Evolutionary conservation across 1,140 invertebrate genomes (phyloP).

Genomic region (Drosophila neocordata): DNA sequence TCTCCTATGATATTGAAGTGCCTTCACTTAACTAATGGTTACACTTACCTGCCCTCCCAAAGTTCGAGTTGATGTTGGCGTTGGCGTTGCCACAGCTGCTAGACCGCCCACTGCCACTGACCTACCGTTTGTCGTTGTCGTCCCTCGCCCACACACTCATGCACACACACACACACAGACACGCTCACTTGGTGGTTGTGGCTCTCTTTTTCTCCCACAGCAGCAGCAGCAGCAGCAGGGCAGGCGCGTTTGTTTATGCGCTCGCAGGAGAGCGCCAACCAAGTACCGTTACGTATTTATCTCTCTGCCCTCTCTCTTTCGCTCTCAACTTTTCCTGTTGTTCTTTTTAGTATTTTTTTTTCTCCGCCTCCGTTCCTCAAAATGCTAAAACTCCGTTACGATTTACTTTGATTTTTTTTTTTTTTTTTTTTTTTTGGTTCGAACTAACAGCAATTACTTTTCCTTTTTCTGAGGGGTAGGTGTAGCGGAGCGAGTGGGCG

Average conservation of each 20-base stretch:
- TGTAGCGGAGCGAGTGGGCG: neutral
- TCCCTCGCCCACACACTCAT: constrained; percentile 36
- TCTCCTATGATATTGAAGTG: constrained; percentile 2
- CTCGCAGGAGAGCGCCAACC: constrained; percentile 40
- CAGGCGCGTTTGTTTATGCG: constrained; percentile 40
- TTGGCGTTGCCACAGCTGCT: constrained; percentile 60
- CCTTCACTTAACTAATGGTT: neutral
- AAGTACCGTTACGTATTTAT: constrained; percentile 71
- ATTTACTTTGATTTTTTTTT: constrained; percentile 7
- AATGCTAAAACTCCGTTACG: constrained; percentile 8
- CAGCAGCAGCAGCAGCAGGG: constrained; percentile 17
- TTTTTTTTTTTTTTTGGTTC: neutral
- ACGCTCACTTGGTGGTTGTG: constrained; percentile 7
- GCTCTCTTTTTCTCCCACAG: constrained; percentile 19
- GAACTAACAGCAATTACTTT: constrained; percentile 7
- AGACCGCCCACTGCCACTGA: constrained; percentile 74
- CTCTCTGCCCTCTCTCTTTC: constrained; percentile 7
- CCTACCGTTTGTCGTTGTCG: constrained; percentile 43
- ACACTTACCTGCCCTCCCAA: constrained; percentile 73
- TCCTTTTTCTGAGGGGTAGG: neutral
- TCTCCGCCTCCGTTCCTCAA: constrained; percentile 17
- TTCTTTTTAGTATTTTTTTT: constrained; percentile 50
- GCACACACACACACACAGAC: constrained; percentile 19
- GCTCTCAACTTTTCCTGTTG: constrained; percentile 11
- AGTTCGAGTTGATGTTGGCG: constrained; percentile 67